Evolutionary conservation across 35 echinoderm and acorn worm genomes (phyloP), one percentile per base, ranked within the genome.

Genomic region (Apostichopus parvimensis): DNA sequence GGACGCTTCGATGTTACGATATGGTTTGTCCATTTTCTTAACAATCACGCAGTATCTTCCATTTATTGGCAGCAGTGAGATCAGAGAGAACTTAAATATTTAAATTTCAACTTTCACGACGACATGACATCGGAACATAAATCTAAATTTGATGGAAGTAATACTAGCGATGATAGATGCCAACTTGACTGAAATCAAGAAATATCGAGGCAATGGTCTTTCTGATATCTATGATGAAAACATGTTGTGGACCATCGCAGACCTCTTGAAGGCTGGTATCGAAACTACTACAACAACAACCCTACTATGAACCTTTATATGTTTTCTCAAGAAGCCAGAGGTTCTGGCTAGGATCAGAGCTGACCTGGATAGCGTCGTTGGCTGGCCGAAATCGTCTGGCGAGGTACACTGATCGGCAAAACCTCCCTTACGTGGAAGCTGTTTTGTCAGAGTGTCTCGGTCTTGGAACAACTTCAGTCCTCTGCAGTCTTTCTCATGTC

Each of bases 221-320:
- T 53, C 22, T 56, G 18, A 77, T 57, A 56, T n/a, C 54, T 78
- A 77, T 9, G 80, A 91, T 22, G 11, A 73, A 9, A 94, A 92
- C 68, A 83, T 92, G 86, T 77, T 90, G 59, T 26, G 61, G 12
- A 90, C 86, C 15, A 90, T 86, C 86, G 79, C 65, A 5, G 77
- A 95, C 56, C 77, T 95, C 5, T 95, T 96, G 77, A 57, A 59
- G 8, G 95, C 92, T 61, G 95, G 95, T 62, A 94, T 90, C 15
- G 95, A 96, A 55, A 96, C 95, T 9, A 94, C 93, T 6, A 45
- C 95, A 8, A 86, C 15, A 28, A 96, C 93, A 0, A 25, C 25
- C 4, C 60, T 96, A 17, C 64, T 76, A 24, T 96, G 95, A 90
- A 71, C 62, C 17, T 54, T 94, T 20, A 8, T 92, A 8, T 96